phyloP scores from a whole-genome alignment of 37 sponge, comb jelly and placozoan genomes.

The Ianthella basta region DNA sequence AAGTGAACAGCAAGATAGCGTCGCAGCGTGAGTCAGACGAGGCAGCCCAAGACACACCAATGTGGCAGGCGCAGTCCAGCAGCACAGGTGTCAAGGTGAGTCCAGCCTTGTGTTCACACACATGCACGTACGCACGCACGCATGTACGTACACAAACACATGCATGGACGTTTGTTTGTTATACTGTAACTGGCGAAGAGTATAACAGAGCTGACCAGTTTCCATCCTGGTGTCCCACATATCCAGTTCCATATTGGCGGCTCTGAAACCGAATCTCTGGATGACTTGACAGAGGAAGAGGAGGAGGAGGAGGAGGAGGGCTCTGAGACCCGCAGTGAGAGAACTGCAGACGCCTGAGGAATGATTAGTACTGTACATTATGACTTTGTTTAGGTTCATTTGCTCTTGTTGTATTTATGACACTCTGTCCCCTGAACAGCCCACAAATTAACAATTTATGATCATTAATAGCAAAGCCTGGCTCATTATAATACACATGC shows the following conservation, averaged over 20 bases:
- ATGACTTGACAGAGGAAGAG: slow-evolving; percentile 15
- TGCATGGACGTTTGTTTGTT: neutral
- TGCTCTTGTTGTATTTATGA: too few species aligned
- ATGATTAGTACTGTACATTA: too few species aligned
- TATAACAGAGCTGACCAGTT: neutral
- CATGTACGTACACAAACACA: neutral
- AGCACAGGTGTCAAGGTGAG: neutral
- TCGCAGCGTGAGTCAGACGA: neutral
- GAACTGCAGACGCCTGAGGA: neutral
- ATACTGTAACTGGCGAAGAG: too few species aligned
- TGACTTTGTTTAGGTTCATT: too few species aligned
- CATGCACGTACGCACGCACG: neutral
- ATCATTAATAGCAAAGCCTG: too few species aligned
- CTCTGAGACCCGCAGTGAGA: neutral
- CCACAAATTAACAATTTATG: too few species aligned
- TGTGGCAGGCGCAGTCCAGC: neutral
- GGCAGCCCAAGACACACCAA: neutral
- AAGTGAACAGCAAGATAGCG: neutral
- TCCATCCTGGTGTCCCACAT: neutral
- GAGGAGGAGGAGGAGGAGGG: neutral
- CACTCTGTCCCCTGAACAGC: too few species aligned
- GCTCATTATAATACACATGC: too few species aligned
- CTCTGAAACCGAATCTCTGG: slow-evolving; percentile 14
- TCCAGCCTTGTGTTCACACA: neutral
- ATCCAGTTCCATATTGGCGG: too few species aligned